Conservation (phyloP, 1,140 invertebrate species). For the Nephila pilipes region DNA sequence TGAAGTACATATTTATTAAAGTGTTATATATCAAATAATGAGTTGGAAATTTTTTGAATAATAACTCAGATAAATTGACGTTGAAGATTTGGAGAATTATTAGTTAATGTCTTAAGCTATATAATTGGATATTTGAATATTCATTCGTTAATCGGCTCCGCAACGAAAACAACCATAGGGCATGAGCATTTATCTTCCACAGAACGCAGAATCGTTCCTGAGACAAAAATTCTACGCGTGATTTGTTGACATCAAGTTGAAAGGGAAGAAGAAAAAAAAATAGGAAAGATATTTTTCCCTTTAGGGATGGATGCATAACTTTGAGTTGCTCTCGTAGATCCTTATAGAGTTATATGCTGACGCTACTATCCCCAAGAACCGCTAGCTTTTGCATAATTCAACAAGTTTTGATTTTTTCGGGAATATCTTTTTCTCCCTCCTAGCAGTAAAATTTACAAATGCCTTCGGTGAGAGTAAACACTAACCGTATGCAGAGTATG, state of each 20-base stretch:
- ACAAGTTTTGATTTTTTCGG: slow-evolving; percentile 66
- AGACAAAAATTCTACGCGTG: neutral
- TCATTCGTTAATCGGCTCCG: too few relatives aligned
- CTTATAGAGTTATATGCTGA: slow-evolving; percentile 30
- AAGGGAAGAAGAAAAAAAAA: neutral
- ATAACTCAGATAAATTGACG: too few relatives aligned
- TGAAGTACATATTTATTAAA: too few relatives aligned
- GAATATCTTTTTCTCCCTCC: neutral
- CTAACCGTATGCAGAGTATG: slow-evolving; percentile 16
- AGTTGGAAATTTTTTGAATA: too few relatives aligned
- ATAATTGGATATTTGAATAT: too few relatives aligned
- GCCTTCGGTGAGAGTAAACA: slow-evolving; percentile 51
- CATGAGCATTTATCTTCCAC: neutral
- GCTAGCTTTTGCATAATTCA: slow-evolving; percentile 64
- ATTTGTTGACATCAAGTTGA: neutral
- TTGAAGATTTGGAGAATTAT: too few relatives aligned
- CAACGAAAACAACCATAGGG: too few relatives aligned
- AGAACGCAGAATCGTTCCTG: neutral
- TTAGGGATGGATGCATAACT: slow-evolving; percentile 16
- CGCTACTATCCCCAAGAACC: slow-evolving; percentile 1
- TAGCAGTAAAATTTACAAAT: slow-evolving; percentile 51
- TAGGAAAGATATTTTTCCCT: slow-evolving; percentile 3
- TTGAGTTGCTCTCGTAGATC: slow-evolving; percentile 34
- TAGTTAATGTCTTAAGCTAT: too few relatives aligned
- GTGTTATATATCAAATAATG: too few relatives aligned